These are phyloP conservation scores for Halichoerus grypus DNA, from an alignment of 2,113 vertebrate genomes.

Conservation along the genomic window DNA sequence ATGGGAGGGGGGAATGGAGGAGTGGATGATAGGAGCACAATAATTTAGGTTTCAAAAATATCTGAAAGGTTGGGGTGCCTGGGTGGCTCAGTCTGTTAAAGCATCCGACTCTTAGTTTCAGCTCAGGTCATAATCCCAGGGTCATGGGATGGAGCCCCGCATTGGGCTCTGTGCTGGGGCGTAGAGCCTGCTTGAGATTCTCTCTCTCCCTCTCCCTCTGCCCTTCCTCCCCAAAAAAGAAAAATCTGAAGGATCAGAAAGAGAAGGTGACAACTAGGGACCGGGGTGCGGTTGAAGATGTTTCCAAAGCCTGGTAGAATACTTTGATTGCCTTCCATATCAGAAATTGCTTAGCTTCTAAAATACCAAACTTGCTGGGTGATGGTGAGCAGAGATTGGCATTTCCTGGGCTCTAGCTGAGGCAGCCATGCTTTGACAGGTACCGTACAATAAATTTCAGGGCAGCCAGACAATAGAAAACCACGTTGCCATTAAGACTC, in stretches of 20 bases:
- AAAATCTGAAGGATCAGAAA: constrained; percentile 22
- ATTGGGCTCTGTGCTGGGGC: neutral
- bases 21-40: constrained; percentile 39
- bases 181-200: neutral
- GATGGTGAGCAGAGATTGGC: constrained; percentile 3
- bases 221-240: neutral
- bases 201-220: neutral
- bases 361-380: constrained; percentile 48
- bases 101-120: neutral
- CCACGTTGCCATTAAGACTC: neutral
- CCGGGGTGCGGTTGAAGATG: neutral
- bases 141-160: neutral
- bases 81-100: neutral
- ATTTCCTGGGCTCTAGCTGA: neutral
- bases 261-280: constrained; percentile 36
- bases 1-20: constrained; percentile 47
- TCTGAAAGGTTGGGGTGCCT: neutral
- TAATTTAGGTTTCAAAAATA: constrained; percentile 72
- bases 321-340: constrained; percentile 49
- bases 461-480: constrained; percentile 27
- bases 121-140: neutral
- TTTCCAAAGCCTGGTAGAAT: constrained; percentile 51
- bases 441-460: neutral
- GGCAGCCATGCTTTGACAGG: neutral
- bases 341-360: constrained; percentile 51